Evolutionary conservation across 2,113 vertebrate genomes (phyloP), one percentile per base, ranked within the genome.

Genomic region (Nasalis larvatus): DNA sequence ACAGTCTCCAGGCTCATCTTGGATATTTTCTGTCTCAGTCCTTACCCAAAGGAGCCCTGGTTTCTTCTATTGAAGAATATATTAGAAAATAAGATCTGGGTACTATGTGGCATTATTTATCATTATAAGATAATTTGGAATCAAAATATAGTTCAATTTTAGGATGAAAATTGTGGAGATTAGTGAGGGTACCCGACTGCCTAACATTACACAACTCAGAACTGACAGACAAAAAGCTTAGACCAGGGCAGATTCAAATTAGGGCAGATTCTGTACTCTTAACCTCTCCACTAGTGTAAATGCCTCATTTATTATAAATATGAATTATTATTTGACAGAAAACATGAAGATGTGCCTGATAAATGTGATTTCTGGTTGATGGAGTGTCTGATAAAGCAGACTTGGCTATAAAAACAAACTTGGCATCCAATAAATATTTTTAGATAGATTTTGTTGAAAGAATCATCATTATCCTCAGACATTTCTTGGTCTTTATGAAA

Each of bases 331-430:
- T 6, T 71, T 92, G 27, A 32, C 42, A 93, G 78, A 20, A 92
- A 91, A 93, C 49, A 9, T 88, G 14, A 32, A 74, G 60, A 23
- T 66, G 17, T 68, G 2, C 20, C 35, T 35, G 18, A 95, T 32
- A 81, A 66, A 91, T 52, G 47, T 63, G 74, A 89, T 73, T 93
- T 94, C 92, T 89, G 40, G 35, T 45, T 83, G 68, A 77, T 13
- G 60, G 80, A 89, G 49, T 84, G 25, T 54, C 86, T 45, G 49
- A 87, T 77, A 84, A 85, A 97, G 13, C 35, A 95, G 78, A 68
- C n/a, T 60, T 54, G 54, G 27, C 23, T 35, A 32, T 42, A 40
- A 86, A 89, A 88, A 58, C 42, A 95, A 81, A 81, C 18, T 69
- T 82, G 58, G n/a, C 54, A 91, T 40, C 58, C 23, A 74, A 16